These are phyloP conservation scores for Rhagium mordax DNA, from an alignment of 2,888 invertebrate genomes.

Conservation along the genomic window DNA sequence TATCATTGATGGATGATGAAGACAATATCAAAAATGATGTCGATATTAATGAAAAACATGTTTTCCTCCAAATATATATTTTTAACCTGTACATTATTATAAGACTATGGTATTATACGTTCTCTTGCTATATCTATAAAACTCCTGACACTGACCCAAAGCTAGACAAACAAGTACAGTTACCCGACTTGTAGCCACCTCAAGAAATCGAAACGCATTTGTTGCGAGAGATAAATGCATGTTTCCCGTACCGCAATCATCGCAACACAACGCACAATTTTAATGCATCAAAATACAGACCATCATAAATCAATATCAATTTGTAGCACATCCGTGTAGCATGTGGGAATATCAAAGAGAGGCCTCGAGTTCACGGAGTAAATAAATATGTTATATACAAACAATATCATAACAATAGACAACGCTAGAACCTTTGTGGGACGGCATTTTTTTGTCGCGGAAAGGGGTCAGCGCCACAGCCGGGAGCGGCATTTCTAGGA, in stretches of 20 bases:
- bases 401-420: conserved; percentile 62
- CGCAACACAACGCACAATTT: not conserved
- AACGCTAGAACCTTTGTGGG: conserved; percentile 56
- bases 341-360: conserved; percentile 64
- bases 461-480: conserved; percentile 62
- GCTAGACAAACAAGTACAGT: too few relatives aligned
- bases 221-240: not conserved
- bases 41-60: too few relatives aligned
- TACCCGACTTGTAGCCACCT: not conserved
- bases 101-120: too few relatives aligned
- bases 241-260: not conserved
- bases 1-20: too few relatives aligned
- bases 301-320: conserved; percentile 35
- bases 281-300: conserved; percentile 26
- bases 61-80: too few relatives aligned
- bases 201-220: not conserved
- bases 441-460: conserved; percentile 55
- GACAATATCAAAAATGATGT: too few relatives aligned
- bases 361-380: conserved; percentile 55
- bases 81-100: too few relatives aligned
- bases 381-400: conserved; percentile 61
- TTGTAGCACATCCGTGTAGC: conserved; percentile 58
- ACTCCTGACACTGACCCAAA: too few relatives aligned
- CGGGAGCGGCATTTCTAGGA: conserved; percentile 61
- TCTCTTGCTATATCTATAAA: too few relatives aligned